Percentiles rank a stretch among this genome's conserved stretches.
Evolutionary conservation across 35 echinoderm and acorn worm genomes (phyloP).

Genomic region (Eucidaris tribuloides): DNA sequence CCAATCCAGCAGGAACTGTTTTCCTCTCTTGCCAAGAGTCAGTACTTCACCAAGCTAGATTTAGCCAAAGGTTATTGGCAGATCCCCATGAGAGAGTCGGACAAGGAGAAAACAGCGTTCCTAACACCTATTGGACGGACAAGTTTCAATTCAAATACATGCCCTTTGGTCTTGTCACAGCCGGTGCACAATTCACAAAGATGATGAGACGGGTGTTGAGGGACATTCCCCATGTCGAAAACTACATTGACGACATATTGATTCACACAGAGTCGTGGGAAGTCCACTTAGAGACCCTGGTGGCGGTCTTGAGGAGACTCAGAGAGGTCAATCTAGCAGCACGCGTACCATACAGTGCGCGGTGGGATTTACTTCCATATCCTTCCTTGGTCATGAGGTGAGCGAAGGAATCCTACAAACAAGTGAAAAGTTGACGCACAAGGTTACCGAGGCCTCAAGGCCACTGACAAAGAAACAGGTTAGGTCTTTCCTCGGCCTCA

Average conservation of each 20-base stretch:
- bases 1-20: slow-evolving; percentile 1
- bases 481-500: slow-evolving; percentile 6
- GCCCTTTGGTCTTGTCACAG: neutral
- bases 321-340: slow-evolving; percentile 8
- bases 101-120: slow-evolving; percentile 44
- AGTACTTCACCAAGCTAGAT: slow-evolving; percentile 49
- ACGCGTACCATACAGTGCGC: neutral
- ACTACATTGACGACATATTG: slow-evolving; percentile 18
- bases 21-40: neutral
- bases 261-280: neutral
- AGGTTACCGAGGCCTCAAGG: too few species aligned
- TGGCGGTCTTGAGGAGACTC: neutral
- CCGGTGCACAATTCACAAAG: neutral
- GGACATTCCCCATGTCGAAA: neutral
- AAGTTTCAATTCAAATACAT: slow-evolving; percentile 38
- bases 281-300: neutral
- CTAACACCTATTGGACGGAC: slow-evolving; percentile 20
- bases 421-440: neutral
- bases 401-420: neutral
- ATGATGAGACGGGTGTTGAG: neutral
- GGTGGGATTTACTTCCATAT: neutral
- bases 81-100: slow-evolving; percentile 24
- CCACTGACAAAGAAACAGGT: too few species aligned
- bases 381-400: neutral
- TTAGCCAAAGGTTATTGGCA: slow-evolving; percentile 69